Conservation (phyloP, 1,140 invertebrate species). For the Charaxes varanes region DNA sequence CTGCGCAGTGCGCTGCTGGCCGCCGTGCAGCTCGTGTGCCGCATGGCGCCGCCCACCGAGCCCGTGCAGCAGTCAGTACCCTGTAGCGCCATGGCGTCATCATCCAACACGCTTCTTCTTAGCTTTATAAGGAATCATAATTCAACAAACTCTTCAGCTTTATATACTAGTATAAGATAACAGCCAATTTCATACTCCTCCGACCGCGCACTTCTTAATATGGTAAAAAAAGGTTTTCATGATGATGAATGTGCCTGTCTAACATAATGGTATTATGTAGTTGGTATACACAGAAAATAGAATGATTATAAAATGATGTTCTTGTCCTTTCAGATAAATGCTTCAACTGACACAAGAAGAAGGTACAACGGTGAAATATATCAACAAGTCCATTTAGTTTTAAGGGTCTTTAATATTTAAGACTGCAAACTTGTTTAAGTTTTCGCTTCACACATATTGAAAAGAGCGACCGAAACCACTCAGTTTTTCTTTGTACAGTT, state of each 20-base stretch:
- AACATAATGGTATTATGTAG: too few species aligned
- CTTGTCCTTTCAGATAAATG: slow-evolving; percentile 25
- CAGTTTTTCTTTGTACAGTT: slow-evolving; percentile 2
- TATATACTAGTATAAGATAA: too few species aligned
- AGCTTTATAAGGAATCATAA: too few species aligned
- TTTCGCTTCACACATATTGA: not conserved
- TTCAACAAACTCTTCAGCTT: too few species aligned
- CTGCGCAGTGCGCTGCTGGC: slow-evolving; percentile 72
- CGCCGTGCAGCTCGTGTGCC: slow-evolving; percentile 76
- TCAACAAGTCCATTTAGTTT: slow-evolving; percentile 9
- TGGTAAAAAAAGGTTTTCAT: too few species aligned
- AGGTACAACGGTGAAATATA: slow-evolving; percentile 3
- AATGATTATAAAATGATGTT: slow-evolving; percentile 2
- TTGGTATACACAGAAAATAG: too few species aligned
- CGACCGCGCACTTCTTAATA: too few species aligned
- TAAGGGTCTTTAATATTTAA: slow-evolving; percentile 7
- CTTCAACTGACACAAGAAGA: not conserved
- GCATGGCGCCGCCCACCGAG: slow-evolving; percentile 77
- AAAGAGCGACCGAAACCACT: not conserved
- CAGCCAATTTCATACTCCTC: too few species aligned
- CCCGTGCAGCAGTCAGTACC: slow-evolving; percentile 31
- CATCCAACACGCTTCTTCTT: too few species aligned
- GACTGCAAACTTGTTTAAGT: slow-evolving; percentile 12
- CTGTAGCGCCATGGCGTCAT: too few species aligned
- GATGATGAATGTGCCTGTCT: too few species aligned